A percentile compares a stretch with the other conserved stretches of the same genome.
These are phyloP conservation scores for Malurus leucopterus DNA, from an alignment of 2,797 vertebrate genomes.

Conservation along the genomic window DNA sequence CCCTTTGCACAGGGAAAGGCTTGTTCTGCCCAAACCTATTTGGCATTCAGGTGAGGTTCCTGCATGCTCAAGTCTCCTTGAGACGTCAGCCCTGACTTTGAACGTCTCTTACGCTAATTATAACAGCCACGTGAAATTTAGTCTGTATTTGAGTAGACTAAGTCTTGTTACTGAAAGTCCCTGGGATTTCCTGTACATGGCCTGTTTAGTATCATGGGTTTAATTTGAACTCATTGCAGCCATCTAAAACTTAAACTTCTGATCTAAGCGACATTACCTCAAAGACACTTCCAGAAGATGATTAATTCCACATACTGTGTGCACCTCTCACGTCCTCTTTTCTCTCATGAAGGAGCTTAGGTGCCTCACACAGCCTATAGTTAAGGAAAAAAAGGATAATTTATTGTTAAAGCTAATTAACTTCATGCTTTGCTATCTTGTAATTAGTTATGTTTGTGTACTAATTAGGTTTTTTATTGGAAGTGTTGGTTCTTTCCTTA, in stretches of 20 bases:
- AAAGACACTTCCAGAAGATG: not conserved
- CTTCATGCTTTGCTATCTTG: not conserved
- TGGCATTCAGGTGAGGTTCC: not conserved
- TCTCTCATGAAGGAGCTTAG: not conserved
- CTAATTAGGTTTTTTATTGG: not conserved
- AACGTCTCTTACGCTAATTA: not conserved
- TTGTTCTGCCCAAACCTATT: not conserved
- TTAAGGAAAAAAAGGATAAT: not conserved
- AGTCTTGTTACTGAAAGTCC: not conserved
- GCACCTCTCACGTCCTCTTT: not conserved
- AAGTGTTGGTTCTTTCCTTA: not conserved
- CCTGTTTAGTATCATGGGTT: not conserved
- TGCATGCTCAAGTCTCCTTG: not conserved
- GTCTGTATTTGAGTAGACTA: not conserved
- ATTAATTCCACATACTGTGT: not conserved
- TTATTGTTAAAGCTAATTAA: not conserved
- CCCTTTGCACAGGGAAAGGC: not conserved
- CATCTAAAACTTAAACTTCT: not conserved
- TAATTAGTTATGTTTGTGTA: not conserved
- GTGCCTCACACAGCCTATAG: not conserved
- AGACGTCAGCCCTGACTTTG: accelerated
- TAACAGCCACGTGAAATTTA: not conserved
- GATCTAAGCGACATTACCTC: not conserved
- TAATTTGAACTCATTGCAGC: not conserved
- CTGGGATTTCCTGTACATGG: not conserved